These are phyloP conservation scores for Melipona beecheii DNA, from an alignment of 2,888 invertebrate species.

Conservation along the genomic window DNA sequence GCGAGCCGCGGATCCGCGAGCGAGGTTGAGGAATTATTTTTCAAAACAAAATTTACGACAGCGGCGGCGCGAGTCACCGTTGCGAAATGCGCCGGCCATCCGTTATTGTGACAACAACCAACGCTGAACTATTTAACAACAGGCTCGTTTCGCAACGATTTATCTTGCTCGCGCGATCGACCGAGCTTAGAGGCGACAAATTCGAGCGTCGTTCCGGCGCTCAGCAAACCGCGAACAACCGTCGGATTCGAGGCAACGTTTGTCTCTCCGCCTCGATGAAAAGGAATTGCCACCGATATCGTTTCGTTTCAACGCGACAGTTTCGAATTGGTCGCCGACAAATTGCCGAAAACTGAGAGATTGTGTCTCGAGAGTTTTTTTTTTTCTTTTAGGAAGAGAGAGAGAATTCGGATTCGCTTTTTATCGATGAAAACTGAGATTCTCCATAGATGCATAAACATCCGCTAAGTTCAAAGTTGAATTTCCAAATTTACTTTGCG, in stretches of 20 bases:
- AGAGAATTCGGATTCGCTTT: too few species aligned
- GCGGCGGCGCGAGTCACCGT: constrained; percentile 39
- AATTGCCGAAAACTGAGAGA: constrained; percentile 8
- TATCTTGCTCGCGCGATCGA: constrained; percentile 57
- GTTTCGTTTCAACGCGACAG: background rate
- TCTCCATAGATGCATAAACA: too few species aligned
- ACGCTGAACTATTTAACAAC: constrained; percentile 62
- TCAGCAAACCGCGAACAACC: constrained; percentile 42
- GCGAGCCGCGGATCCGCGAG: constrained; percentile 32
- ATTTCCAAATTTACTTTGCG: background rate
- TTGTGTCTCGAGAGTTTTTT: background rate
- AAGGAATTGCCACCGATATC: constrained; percentile 1
- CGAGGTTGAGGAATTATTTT: constrained; percentile 33
- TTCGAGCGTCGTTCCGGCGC: constrained; percentile 44
- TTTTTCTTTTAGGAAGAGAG: too few species aligned
- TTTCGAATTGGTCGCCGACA: background rate
- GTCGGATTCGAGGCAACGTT: constrained; percentile 33
- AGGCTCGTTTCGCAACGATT: constrained; percentile 62
- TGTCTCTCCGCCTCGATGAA: constrained; percentile 8
- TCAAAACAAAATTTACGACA: constrained; percentile 54
- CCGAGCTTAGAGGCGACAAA: constrained; percentile 49
- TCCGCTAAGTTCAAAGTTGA: background rate
- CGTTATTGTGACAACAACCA: constrained; percentile 61
- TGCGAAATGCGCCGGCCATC: constrained; percentile 56
- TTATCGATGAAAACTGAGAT: too few species aligned